Conservation (phyloP, 2,113 vertebrate genomes). For the Rhegmatorhina hoffmannsi region DNA sequence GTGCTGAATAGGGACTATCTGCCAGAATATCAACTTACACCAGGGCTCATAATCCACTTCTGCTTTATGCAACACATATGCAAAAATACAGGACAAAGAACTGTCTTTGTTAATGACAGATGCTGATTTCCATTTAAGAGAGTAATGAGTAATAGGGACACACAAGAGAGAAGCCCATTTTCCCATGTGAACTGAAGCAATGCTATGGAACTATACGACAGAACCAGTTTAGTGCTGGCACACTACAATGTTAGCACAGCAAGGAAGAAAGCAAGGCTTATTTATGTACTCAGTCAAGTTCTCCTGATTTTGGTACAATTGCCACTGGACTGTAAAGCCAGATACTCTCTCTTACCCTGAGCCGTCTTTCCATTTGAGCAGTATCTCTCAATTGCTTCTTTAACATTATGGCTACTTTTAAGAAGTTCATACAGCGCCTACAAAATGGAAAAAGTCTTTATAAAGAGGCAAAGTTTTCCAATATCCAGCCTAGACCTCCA, state of each 20-base stretch:
- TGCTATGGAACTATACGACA: rapidly evolving
- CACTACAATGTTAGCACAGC: not conserved
- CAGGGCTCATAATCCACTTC: not conserved
- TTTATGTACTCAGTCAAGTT: not conserved
- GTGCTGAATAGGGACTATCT: not conserved
- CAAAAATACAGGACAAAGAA: not conserved
- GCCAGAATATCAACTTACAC: not conserved
- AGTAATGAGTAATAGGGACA: not conserved
- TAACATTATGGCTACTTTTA: slow-evolving; percentile 88
- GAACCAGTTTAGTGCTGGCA: not conserved
- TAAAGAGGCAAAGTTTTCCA: not conserved
- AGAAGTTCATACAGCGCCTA: slow-evolving; percentile 93
- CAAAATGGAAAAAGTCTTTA: not conserved
- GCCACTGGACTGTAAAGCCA: not conserved
- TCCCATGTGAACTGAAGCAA: not conserved
- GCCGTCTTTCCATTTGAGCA: slow-evolving; percentile 84
- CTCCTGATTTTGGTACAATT: not conserved
- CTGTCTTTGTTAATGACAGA: not conserved
- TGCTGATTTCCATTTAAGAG: not conserved
- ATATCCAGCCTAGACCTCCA: not conserved
- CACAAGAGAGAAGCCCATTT: not conserved
- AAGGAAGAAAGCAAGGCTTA: not conserved
- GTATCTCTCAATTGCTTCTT: slow-evolving; percentile 88
- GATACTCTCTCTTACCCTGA: slow-evolving; percentile 80
- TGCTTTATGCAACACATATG: not conserved